These are phyloP conservation scores for Drosophila repleta DNA, from an alignment of 1,140 invertebrate genomes.

Conservation along the genomic window DNA sequence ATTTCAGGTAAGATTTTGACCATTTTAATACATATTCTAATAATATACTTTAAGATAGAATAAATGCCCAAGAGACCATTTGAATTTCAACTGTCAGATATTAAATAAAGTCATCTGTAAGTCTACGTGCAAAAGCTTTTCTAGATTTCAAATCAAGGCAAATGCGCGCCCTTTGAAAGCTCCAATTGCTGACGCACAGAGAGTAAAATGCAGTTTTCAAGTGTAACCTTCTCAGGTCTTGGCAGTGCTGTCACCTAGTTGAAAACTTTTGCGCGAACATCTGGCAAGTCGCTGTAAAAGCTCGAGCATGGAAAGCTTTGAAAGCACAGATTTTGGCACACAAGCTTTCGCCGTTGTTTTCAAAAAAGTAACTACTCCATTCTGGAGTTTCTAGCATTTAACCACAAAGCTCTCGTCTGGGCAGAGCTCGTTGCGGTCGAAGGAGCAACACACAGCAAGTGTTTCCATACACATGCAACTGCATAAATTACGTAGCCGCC, in stretches of 20 bases:
- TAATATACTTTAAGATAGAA: too few species aligned
- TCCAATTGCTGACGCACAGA: neutral
- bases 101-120: too few species aligned
- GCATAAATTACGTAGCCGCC: constrained; percentile 48
- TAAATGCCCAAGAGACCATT: too few species aligned
- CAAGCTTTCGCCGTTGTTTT: constrained; percentile 12
- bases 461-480: constrained; percentile 17
- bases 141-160: neutral
- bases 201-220: neutral
- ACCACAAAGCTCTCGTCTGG: neutral
- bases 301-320: constrained; percentile 5
- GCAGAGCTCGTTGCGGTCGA: neutral
- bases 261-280: neutral
- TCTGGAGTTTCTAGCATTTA: neutral
- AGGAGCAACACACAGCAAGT: constrained; percentile 9
- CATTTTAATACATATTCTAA: too few species aligned
- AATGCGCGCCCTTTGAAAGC: neutral
- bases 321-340: neutral
- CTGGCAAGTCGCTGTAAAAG: constrained; percentile 9
- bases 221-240: neutral
- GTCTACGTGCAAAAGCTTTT: neutral
- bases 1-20: too few species aligned
- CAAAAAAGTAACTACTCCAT: neutral
- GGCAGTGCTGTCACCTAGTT: constrained; percentile 13
- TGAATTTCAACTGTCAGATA: too few species aligned